These are phyloP conservation scores for Cloeon dipterum DNA, from an alignment of 2,888 invertebrate species.

Conservation along the genomic window DNA sequence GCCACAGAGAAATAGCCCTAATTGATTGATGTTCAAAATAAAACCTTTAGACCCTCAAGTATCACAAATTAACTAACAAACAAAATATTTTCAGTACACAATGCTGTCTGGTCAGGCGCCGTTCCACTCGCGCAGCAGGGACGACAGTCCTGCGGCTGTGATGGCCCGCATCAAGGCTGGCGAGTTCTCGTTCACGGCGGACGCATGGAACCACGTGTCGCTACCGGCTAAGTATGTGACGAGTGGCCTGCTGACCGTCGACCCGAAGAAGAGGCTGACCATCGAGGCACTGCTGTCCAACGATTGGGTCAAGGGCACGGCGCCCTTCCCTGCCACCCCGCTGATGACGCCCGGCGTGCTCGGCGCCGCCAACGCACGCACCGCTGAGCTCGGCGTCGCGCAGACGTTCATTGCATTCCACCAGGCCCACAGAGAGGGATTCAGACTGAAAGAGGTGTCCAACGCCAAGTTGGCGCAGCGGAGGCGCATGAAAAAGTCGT, in stretches of 20 bases:
- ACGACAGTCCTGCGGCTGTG: conserved; percentile 48
- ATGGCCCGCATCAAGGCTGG: conserved; percentile 62
- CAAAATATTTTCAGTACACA: conserved; percentile 40
- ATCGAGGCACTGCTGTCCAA: conserved; percentile 41
- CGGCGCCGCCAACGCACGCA: conserved; percentile 16
- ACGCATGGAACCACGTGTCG: conserved; percentile 51
- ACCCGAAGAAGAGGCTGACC: conserved; percentile 44
- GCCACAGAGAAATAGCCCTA: no score
- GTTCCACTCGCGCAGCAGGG: conserved; percentile 45
- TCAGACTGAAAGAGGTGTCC: conserved; percentile 42
- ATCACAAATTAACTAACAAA: no score
- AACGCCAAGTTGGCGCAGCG: conserved; percentile 46
- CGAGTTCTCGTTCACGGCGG: conserved; percentile 48
- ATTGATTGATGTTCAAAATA: no score
- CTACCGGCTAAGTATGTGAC: conserved; percentile 51
- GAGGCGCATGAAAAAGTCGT: conserved; percentile 31
- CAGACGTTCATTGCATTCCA: conserved; percentile 44
- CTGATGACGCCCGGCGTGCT: conserved; percentile 37
- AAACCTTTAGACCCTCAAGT: no score
- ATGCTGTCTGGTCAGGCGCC: conserved; percentile 75
- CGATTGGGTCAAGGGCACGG: conserved; percentile 31
- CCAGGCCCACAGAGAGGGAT: conserved; percentile 43
- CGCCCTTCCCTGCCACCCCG: conserved; percentile 24
- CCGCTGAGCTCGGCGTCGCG: conserved; percentile 29
- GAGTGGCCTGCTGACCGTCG: conserved; percentile 50